Evolutionary conservation across 2,113 vertebrate genomes (phyloP), one percentile per base, ranked within the genome.

Genomic region (Pterocles gutturalis): DNA sequence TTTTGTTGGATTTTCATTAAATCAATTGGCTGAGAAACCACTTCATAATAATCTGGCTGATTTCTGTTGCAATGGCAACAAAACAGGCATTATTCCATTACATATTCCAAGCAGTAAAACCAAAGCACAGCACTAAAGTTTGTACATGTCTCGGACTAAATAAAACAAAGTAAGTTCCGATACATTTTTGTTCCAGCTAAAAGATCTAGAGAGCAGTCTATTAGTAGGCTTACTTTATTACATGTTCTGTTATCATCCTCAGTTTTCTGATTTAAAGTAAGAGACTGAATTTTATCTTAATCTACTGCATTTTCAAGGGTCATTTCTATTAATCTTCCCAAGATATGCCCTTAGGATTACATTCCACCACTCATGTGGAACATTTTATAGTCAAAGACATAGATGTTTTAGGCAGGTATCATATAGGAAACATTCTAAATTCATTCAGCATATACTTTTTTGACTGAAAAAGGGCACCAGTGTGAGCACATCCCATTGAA

Each of bases 1-100:
- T 99, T 99, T 95, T 99, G 99, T 72, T 99, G 99, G 93, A 99
- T 99, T 97, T 99, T 99, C 99, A 99, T 99, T 98, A 99, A 99
- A 98, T 99, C 99, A 64, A 99, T 99, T 31, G 99, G 99, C 97
- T 99, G 99, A 80, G 99, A 99, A 96, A 99, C 99, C 81, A 99
- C 99, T 54, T 99, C 99, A 95, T 99, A 99, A 97, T 99, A 99
- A 96, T 99, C 99, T 26, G 99, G 99, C 71, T 99, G 99, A 97
- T 99, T 99, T 98, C 99, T 99, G 98, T 97, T 83, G 69, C 46
- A 95, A 93, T 72, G 83, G 80, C 53, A 96, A 90, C 41, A 41
- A 96, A 81, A 25, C 13, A 81, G 71, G 12, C n/a, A 93, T 90
- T 93, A 93, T 41, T 41, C 41, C 41, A 41, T 41, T 13, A 41